Base-by-base conservation (phyloP, 2,113 vertebrate species). In the Lampris incognitus region DNA sequence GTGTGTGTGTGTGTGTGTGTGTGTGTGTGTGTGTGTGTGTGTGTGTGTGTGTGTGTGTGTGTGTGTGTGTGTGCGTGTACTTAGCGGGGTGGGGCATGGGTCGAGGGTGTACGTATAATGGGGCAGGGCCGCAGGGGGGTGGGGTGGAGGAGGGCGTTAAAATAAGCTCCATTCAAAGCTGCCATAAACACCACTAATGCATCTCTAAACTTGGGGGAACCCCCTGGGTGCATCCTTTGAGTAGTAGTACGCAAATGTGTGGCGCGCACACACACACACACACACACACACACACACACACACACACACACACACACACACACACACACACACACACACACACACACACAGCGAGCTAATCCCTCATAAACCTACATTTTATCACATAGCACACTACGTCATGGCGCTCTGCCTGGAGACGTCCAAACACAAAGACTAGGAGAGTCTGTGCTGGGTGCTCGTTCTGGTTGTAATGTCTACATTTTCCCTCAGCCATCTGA, bases 281-380 rank as follows among this genome's bases (percentile, higher is more conserved):
- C 24, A 24, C 24, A 60, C 80, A 82, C 76, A 73, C 80, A 66
- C 66, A 84, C 24, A 24, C 24, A 24, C 24, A 24, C 24, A 60
- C 80, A 82, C 76, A 73, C 80, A 66, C 66, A 84, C 24, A 24
- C 24, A 24, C 24, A 24, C 39, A 60, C 80, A 82, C 76, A 73
- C 80, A 66, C 66, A 84, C 39, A 60, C 80, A 82, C 76, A 73
- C 80, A 66, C 66, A 84, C 24, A 24, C 24, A 24, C 24, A 24
- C 24, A 60, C 80, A 82, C 76, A 73, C 80, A 66, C 66, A 84
- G 66, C 44, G 37, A 38, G 81, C 82, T 93, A 93, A 93, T 93
- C 92, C 90, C 87, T 87, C 85, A 90, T 91, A 92, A 93, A 93
- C 91, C 92, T 92, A 93, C 89, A 91, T 93, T 93, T 92, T 91